Evolutionary conservation across 2,888 invertebrate genomes (phyloP).

Genomic region (Apoda limacodes): DNA sequence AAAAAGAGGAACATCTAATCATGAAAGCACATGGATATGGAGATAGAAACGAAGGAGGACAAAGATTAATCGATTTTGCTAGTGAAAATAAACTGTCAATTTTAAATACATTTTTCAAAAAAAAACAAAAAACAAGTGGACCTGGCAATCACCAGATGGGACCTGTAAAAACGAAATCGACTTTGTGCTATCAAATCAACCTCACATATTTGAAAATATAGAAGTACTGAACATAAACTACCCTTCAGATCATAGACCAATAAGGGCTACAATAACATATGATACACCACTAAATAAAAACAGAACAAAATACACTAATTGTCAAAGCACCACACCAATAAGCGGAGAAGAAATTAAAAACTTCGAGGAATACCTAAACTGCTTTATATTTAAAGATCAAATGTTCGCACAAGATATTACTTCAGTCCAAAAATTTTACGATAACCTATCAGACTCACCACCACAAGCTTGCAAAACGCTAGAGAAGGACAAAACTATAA

Average conservation of each 20-base stretch:
- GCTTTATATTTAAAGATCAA: neutral
- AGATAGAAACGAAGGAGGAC: too few relatives aligned
- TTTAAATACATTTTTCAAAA: too few relatives aligned
- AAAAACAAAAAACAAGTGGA: too few relatives aligned
- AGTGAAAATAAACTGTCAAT: too few relatives aligned
- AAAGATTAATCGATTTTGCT: too few relatives aligned
- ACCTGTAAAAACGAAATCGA: slow-evolving; percentile 18
- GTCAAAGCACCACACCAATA: neutral
- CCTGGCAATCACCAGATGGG: slow-evolving; percentile 11
- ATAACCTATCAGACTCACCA: slow-evolving; percentile 6
- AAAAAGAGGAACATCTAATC: too few relatives aligned
- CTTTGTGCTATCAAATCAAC: slow-evolving; percentile 15
- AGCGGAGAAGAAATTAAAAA: slow-evolving; percentile 4
- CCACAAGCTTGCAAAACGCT: too few relatives aligned
- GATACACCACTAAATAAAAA: slow-evolving; percentile 6
- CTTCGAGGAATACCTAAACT: slow-evolving; percentile 3
- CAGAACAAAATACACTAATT: slow-evolving; percentile 2
- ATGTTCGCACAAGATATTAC: neutral
- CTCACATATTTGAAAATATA: slow-evolving; percentile 13
- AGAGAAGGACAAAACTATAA: slow-evolving; percentile 7
- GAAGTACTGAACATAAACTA: slow-evolving; percentile 12
- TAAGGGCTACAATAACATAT: slow-evolving; percentile 12
- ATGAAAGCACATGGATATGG: slow-evolving; percentile 15
- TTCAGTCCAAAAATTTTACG: slow-evolving; percentile 4
- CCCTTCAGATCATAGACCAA: slow-evolving; percentile 14